Base-by-base conservation (phyloP, 1,140 invertebrate genomes). In the Zophobas morio region DNA sequence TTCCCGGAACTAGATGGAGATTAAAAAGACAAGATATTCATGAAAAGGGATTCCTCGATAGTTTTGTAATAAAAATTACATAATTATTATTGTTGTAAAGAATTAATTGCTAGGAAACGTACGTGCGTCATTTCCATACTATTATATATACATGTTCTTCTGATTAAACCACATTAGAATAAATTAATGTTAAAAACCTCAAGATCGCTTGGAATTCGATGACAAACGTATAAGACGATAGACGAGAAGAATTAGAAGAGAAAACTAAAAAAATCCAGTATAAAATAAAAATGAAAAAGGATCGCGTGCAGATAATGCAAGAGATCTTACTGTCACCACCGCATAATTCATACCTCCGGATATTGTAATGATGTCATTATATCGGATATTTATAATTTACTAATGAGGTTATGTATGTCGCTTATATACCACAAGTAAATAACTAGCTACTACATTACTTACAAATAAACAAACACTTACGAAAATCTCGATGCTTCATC, bases 311-410 rank as follows among this genome's bases (percentile, higher is more conserved):
- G 76, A 60, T 77, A 77, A 77, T 36, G 33, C 34, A 32, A 51
- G 70, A 75, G 6, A 70, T 70, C 54, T 72, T 49, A 51, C 54
- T 77, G 76, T 73, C 76, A 57, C 66, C 53, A 71, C 60, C 35
- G 51, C 39, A 49, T 77, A 77, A 77, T 77, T 77, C 39, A 77
- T 72, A 77, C 49, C 33, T 73, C 42, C 54, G 37, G 35, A 56
- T 77, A 77, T 77, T 73, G 36, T 77, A 77, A 77, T 73, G 76
- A 77, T 8, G 51, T 34, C 40, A 77, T 77, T 77, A 77, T 33
- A 57, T 57, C 53, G 33, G 20, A 77, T 57, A 34, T 71, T 47
- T 70, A 77, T 56, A 77, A 76, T n/a, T 36, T 8, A 53, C 40
- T 77, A 77, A 77, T 77, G 76, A 72, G 75, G 60, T 63, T 57